Percentiles rank a stretch among this genome's conserved stretches.
phyloP scores from a whole-genome alignment of 2,113 vertebrate genomes.

The Pollachius pollachius region DNA sequence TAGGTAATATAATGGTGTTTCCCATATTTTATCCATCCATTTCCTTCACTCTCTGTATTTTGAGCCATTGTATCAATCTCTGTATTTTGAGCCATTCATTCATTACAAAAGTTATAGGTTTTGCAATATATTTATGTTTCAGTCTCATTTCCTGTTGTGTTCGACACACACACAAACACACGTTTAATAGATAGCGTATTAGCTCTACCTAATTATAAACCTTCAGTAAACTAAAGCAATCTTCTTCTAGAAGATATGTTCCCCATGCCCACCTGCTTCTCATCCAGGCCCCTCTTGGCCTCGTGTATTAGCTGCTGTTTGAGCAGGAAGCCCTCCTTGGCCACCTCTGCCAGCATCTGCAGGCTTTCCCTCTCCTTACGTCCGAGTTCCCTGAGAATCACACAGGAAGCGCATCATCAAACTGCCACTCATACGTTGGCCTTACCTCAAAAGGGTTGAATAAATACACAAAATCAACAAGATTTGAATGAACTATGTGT shows the following conservation, averaged over 20 bases:
- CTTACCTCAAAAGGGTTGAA: neutral
- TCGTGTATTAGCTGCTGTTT: constrained; percentile 87
- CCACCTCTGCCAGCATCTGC: constrained; percentile 82
- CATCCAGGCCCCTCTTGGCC: constrained; percentile 80
- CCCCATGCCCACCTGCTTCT: constrained; percentile 79
- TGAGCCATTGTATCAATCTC: too few relatives aligned
- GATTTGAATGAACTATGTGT: neutral
- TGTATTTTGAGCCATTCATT: too few relatives aligned
- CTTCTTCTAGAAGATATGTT: neutral
- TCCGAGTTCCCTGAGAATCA: constrained; percentile 79
- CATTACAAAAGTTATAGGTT: too few relatives aligned
- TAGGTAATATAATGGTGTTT: too few relatives aligned
- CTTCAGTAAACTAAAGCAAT: too few relatives aligned
- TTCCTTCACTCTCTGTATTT: too few relatives aligned
- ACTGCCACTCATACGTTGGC: too few relatives aligned
- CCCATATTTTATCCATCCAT: too few relatives aligned
- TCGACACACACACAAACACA: too few relatives aligned
- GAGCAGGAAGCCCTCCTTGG: constrained; percentile 83
- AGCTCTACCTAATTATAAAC: too few relatives aligned
- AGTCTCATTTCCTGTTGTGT: neutral
- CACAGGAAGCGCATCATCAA: neutral
- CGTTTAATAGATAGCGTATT: too few relatives aligned
- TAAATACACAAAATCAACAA: neutral
- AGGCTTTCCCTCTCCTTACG: constrained; percentile 81
- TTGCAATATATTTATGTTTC: neutral